phyloP scores from a whole-genome alignment of 2,888 invertebrate genomes.

The Polymixis flavicincta region DNA sequence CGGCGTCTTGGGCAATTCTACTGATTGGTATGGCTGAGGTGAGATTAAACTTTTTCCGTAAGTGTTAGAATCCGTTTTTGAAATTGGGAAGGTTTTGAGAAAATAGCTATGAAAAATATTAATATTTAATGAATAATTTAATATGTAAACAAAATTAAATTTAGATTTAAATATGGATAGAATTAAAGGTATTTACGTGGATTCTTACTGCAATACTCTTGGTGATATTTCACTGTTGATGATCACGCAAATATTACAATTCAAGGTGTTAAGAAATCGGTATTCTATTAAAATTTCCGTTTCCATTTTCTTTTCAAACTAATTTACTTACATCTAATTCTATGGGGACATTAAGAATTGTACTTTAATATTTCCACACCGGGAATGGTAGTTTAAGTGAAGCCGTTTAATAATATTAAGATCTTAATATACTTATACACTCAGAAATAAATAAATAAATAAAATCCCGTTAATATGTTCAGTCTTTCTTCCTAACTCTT shows the following conservation, averaged over 20 bases:
- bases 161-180: no score
- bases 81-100: not conserved
- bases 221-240: not conserved
- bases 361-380: no score
- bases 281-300: not conserved
- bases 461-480: not conserved
- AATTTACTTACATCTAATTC: no score
- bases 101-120: not conserved
- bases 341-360: no score
- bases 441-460: no score
- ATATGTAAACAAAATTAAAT: no score
- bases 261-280: not conserved
- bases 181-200: not conserved
- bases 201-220: not conserved
- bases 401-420: no score
- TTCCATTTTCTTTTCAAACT: no score
- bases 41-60: constrained; percentile 42
- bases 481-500: not conserved
- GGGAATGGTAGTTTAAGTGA: no score
- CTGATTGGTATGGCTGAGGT: constrained; percentile 93
- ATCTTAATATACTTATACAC: no score
- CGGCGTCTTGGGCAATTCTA: constrained; percentile 94
- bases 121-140: not conserved
- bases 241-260: not conserved
- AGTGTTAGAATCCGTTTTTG: not conserved